phyloP scores from a whole-genome alignment of 2,113 vertebrate genomes.

The Plecturocebus donacophilus region DNA sequence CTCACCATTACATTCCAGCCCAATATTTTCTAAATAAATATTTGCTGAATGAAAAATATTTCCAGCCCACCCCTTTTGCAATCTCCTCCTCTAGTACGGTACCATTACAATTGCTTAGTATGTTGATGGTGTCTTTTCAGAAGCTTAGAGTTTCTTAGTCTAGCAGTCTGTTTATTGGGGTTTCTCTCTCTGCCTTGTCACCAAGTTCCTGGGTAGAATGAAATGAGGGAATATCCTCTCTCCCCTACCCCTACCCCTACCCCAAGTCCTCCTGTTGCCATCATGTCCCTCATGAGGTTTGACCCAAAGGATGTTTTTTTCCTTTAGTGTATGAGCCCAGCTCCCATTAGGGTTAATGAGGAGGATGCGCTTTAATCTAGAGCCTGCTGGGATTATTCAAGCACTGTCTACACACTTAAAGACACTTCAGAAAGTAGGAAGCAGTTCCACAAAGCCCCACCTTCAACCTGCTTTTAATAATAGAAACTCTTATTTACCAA shows the following conservation, averaged over 20 bases:
- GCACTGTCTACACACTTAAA: constrained; percentile 48
- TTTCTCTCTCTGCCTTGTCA: constrained; percentile 71
- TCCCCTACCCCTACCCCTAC: not conserved
- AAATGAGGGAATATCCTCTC: constrained; percentile 61
- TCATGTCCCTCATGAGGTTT: not conserved
- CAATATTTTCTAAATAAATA: not conserved
- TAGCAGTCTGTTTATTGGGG: constrained; percentile 73
- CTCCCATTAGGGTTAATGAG: constrained; percentile 45
- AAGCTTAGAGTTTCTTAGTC: constrained; percentile 76
- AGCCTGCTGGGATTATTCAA: constrained; percentile 59
- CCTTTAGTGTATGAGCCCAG: not conserved
- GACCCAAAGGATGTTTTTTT: constrained; percentile 29
- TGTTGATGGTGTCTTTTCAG: constrained; percentile 71
- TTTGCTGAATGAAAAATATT: constrained; percentile 58
- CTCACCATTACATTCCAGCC: not conserved
- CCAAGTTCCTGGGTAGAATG: constrained; percentile 64
- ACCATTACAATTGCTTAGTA: constrained; percentile 74
- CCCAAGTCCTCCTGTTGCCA: not conserved
- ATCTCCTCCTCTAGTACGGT: constrained; percentile 25
- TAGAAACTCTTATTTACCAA: constrained; percentile 73
- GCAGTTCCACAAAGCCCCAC: constrained; percentile 43
- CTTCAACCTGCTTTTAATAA: constrained; percentile 72
- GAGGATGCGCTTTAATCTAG: not conserved
- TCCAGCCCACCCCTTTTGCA: constrained; percentile 62
- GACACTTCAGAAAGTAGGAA: constrained; percentile 58